Percentiles rank a stretch among this genome's conserved stretches.
phyloP scores from a whole-genome alignment of 2,888 invertebrate genomes.

The Euclidia mi region DNA sequence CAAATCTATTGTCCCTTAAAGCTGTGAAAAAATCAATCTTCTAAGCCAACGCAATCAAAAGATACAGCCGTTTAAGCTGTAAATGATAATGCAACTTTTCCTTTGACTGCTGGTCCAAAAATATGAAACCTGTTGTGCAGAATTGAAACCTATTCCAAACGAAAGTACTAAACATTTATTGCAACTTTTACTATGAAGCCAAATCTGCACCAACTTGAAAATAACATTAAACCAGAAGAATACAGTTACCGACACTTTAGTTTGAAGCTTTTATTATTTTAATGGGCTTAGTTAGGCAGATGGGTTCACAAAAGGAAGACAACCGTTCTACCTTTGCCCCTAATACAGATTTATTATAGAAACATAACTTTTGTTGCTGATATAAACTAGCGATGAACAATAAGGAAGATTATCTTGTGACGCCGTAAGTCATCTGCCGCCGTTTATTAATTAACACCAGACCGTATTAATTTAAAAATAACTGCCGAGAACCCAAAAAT shows the following conservation, averaged over 20 bases:
- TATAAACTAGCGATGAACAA: conserved; percentile 15
- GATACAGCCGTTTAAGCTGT: no score
- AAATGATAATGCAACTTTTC: no score
- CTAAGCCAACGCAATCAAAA: no score
- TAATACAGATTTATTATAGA: conserved; percentile 40
- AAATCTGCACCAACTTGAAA: conserved; percentile 33
- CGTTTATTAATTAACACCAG: neutral
- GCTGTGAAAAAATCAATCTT: no score
- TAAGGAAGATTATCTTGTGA: conserved; percentile 18
- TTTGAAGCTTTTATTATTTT: conserved; percentile 62
- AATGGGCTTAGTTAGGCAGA: conserved; percentile 64
- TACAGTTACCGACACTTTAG: conserved; percentile 49
- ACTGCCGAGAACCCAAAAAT: neutral
- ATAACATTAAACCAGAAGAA: conserved; percentile 38
- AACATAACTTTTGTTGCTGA: conserved; percentile 20
- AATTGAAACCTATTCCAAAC: no score
- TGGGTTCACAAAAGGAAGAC: conserved; percentile 55
- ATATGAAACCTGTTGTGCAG: no score
- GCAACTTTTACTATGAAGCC: conserved; percentile 1
- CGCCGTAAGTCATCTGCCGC: conserved; percentile 1
- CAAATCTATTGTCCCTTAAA: no score
- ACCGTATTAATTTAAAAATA: neutral
- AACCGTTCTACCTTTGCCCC: conserved; percentile 46
- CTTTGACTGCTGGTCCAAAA: no score
- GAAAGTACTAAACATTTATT: no score